A percentile compares a stretch with the other conserved stretches of the same genome.
Conservation (phyloP, 2,888 invertebrate genomes). For the Abrostola tripartita region DNA sequence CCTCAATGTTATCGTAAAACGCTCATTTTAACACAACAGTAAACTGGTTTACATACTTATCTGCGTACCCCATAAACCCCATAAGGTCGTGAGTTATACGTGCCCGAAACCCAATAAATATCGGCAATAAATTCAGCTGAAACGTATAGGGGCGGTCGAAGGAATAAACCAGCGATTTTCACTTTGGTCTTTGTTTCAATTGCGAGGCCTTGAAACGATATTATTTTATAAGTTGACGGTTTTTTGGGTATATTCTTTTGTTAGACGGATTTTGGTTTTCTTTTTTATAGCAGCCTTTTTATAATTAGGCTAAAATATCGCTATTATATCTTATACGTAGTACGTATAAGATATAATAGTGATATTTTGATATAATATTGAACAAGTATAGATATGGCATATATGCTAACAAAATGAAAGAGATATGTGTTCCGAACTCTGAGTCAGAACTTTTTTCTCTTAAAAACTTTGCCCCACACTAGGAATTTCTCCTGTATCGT, state of each 20-base stretch:
- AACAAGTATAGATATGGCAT: too few relatives aligned
- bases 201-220: not conserved
- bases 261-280: too few relatives aligned
- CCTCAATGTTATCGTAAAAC: not conserved
- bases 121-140: not conserved
- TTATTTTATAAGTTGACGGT: not conserved
- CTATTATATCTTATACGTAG: too few relatives aligned
- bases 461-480: too few relatives aligned
- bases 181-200: not conserved
- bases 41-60: slow-evolving; percentile 3
- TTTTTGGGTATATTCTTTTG: not conserved
- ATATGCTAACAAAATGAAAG: too few relatives aligned
- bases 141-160: not conserved
- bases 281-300: too few relatives aligned
- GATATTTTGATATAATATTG: too few relatives aligned
- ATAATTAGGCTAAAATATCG: too few relatives aligned
- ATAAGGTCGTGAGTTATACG: slow-evolving; percentile 2
- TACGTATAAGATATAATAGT: too few relatives aligned
- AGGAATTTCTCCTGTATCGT: too few relatives aligned
- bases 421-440: too few relatives aligned
- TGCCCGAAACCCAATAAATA: not conserved
- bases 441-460: too few relatives aligned
- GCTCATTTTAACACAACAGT: slow-evolving; percentile 1
- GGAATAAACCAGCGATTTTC: slow-evolving; percentile 1
- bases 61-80: slow-evolving; percentile 1